Conservation (phyloP, 2,797 vertebrate species). For the Scleropages formosus region DNA sequence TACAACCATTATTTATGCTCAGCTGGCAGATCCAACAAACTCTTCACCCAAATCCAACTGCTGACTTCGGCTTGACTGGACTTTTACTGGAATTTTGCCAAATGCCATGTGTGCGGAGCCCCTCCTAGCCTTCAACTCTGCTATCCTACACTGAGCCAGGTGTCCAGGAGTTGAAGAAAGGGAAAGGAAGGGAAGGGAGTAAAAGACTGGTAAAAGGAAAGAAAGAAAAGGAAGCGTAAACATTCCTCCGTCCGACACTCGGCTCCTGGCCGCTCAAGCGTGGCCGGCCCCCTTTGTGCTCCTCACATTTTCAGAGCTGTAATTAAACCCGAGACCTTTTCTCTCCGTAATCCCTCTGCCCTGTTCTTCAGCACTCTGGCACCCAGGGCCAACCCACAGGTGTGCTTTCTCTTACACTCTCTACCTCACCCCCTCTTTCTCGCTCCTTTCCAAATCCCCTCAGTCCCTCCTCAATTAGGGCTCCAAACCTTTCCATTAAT, state of each 20-base stretch:
- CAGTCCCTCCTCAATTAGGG: not conserved
- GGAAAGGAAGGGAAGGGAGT: too few species aligned
- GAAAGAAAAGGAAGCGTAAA: too few species aligned
- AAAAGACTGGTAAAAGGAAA: too few species aligned
- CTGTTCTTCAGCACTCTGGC: constrained; percentile 58
- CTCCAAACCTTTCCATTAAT: too few species aligned
- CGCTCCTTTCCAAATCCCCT: too few species aligned
- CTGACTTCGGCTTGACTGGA: constrained; percentile 15
- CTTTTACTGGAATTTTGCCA: too few species aligned
- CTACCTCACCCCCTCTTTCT: too few species aligned
- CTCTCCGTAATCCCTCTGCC: constrained; percentile 71
- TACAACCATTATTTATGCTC: not conserved
- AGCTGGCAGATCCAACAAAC: constrained; percentile 36
- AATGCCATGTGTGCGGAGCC: constrained; percentile 28
- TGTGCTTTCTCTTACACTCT: constrained; percentile 57
- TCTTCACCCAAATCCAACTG: constrained; percentile 66
- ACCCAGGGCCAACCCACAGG: constrained; percentile 63
- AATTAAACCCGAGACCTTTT: constrained; percentile 78
- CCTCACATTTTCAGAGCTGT: constrained; percentile 67
- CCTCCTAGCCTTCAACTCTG: not conserved
- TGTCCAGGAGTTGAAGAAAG: too few species aligned
- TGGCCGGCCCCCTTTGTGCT: constrained; percentile 68
- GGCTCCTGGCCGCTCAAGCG: constrained; percentile 67
- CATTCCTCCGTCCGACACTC: constrained; percentile 63
- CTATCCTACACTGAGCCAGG: too few species aligned